phyloP scores from a whole-genome alignment of 2,113 vertebrate genomes.

The Felis chaus region DNA sequence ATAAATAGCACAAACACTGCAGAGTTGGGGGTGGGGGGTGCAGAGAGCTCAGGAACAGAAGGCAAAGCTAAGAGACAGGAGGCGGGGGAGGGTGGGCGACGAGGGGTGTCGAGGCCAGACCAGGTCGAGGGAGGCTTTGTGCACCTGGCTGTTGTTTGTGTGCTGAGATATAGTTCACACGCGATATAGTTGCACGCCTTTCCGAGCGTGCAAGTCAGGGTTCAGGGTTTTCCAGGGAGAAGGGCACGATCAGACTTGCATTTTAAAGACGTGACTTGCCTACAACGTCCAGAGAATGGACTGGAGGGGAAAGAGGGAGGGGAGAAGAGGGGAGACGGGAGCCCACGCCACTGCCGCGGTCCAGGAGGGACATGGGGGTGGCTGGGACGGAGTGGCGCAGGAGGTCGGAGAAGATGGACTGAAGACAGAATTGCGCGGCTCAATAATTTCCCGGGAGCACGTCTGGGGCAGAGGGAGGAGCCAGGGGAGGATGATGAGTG shows the following conservation, averaged over 20 bases:
- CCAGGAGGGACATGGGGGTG: background rate
- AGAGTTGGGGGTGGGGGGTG: background rate
- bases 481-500: background rate
- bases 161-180: background rate
- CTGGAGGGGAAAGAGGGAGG: background rate
- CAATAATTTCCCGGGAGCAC: background rate
- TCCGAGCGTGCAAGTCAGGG: background rate
- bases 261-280: constrained; percentile 9
- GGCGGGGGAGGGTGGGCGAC: background rate
- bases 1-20: background rate
- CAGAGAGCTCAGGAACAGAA: background rate
- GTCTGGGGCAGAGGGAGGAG: background rate
- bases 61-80: background rate
- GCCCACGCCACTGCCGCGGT: background rate
- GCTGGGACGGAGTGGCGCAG: background rate
- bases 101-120: background rate
- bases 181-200: background rate
- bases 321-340: background rate
- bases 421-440: background rate
- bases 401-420: background rate
- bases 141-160: background rate
- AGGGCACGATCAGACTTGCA: background rate
- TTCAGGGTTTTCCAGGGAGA: constrained; percentile 23
- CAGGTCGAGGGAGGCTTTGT: background rate
- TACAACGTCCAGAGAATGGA: background rate